Percentiles rank a stretch among this genome's conserved stretches.
Conservation (phyloP, 2,113 vertebrate species). For the Protobothrops mucrosquamatus region DNA sequence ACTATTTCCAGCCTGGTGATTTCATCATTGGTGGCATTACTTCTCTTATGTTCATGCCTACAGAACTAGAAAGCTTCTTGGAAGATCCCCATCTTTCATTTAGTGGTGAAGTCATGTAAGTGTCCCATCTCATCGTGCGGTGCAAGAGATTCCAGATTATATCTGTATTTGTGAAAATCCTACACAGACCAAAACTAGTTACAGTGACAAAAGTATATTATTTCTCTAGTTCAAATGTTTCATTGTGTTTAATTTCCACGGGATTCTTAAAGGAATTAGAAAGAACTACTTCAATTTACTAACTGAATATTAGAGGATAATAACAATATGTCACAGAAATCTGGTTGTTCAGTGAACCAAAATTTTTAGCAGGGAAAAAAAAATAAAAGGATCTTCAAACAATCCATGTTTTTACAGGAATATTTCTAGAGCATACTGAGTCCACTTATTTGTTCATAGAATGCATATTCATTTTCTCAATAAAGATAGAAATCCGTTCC, state of each 20-base stretch:
- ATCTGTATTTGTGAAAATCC: background rate
- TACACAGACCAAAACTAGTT: background rate
- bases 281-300: background rate
- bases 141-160: background rate
- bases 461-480: background rate
- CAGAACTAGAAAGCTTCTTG: background rate
- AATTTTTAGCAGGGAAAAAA: background rate
- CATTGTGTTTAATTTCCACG: background rate
- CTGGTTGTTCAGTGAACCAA: background rate
- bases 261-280: background rate
- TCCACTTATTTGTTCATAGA: background rate
- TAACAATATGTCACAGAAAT: background rate
- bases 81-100: background rate
- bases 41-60: background rate
- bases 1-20: background rate
- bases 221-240: background rate
- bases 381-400: background rate
- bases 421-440: background rate
- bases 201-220: background rate
- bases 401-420: background rate
- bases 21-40: background rate
- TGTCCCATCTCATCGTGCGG: fast-evolving
- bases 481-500: background rate
- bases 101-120: background rate
- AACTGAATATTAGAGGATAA: background rate